phyloP scores from a whole-genome alignment of 2,113 vertebrate genomes.

The Isichthys henryi region DNA sequence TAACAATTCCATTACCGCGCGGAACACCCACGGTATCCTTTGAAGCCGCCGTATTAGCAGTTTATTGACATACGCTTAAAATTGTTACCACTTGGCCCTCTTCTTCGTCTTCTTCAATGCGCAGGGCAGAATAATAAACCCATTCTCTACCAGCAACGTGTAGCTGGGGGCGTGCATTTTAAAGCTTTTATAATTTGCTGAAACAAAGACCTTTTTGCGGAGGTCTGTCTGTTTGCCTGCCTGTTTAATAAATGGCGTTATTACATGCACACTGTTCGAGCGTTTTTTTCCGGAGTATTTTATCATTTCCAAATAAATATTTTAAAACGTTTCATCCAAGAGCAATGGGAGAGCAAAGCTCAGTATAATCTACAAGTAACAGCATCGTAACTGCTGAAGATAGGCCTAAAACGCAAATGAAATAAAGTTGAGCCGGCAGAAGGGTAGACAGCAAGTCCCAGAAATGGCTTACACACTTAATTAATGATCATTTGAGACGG shows the following conservation, averaged over 20 bases:
- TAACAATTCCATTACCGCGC: slow-evolving; percentile 52
- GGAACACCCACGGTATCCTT: slow-evolving; percentile 53
- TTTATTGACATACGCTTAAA: slow-evolving; percentile 54
- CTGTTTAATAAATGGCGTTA: slow-evolving; percentile 19
- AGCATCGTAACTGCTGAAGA: neutral
- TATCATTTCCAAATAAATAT: slow-evolving; percentile 12
- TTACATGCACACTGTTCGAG: neutral
- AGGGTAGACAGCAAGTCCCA: neutral
- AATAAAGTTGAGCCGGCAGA: neutral
- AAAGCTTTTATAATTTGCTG: slow-evolving; percentile 27
- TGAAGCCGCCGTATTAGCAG: slow-evolving; percentile 54
- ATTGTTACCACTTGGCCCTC: slow-evolving; percentile 58
- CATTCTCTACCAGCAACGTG: slow-evolving; percentile 35
- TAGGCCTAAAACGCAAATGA: neutral
- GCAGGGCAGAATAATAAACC: slow-evolving; percentile 53
- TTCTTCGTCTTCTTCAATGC: slow-evolving; percentile 43
- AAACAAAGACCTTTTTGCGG: slow-evolving; percentile 18
- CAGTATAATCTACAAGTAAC: neutral
- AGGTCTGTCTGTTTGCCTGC: slow-evolving; percentile 11
- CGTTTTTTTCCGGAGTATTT: neutral
- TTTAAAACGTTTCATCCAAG: neutral
- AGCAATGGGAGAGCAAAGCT: neutral
- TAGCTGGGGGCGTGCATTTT: slow-evolving; percentile 22
- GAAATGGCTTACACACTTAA: neutral
- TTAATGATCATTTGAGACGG: neutral